Evolutionary conservation across 1,140 invertebrate species (phyloP).

Genomic region (Drosophila sp.): DNA sequence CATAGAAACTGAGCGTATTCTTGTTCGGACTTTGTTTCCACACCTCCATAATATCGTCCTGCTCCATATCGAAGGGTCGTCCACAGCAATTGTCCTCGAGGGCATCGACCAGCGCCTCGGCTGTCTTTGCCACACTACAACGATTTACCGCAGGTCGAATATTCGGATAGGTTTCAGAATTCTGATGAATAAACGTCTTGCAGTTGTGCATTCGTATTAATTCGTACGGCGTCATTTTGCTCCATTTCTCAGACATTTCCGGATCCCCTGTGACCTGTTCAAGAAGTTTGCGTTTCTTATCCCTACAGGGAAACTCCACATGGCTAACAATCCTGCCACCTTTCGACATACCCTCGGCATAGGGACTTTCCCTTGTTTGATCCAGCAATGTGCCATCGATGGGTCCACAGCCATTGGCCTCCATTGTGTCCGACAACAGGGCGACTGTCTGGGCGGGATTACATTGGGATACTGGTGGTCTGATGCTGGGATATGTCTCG

Average conservation of each 20-base stretch:
- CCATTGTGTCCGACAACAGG: constrained; percentile 27
- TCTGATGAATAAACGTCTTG: constrained; percentile 4
- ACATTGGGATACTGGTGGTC: constrained; percentile 46
- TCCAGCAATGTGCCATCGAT: not conserved
- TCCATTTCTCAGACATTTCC: not conserved
- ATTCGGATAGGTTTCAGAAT: constrained; percentile 14
- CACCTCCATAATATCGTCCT: constrained; percentile 34
- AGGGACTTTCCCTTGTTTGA: not conserved
- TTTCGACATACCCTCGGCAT: not conserved
- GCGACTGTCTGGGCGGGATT: not conserved
- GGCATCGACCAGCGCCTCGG: constrained; percentile 1
- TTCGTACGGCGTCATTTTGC: constrained; percentile 8
- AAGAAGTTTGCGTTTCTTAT: not conserved
- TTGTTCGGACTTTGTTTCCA: constrained; percentile 52
- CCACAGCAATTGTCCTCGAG: constrained; percentile 34
- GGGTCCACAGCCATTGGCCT: constrained; percentile 21
- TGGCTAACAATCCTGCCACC: not conserved
- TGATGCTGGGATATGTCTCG: constrained; percentile 53
- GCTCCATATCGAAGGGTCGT: constrained; percentile 16
- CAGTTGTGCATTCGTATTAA: constrained; percentile 30
- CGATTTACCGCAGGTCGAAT: constrained; percentile 16
- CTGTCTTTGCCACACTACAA: constrained; percentile 9
- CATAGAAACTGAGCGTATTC: constrained; percentile 52
- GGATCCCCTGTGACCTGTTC: not conserved
- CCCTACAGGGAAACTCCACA: constrained; percentile 3